Conservation (phyloP, 2,113 vertebrate species). For the Vanacampus margaritifer region DNA sequence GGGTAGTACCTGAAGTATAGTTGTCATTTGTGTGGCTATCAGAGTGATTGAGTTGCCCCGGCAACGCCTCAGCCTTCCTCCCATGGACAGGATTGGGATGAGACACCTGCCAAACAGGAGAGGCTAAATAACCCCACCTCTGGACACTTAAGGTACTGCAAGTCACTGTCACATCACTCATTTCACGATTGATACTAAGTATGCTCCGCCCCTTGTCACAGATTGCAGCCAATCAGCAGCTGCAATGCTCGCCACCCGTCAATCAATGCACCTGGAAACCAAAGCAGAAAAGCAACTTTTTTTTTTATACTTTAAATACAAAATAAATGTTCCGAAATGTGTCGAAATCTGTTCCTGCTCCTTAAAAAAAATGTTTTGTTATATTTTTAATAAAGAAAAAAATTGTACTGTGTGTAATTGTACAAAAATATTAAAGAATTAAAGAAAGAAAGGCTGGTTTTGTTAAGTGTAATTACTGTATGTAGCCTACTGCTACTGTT, state of each 20-base stretch:
- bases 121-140: constrained; percentile 66
- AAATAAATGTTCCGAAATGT: background rate
- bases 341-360: background rate
- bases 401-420: background rate
- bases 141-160: background rate
- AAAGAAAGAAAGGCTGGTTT: background rate
- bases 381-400: background rate
- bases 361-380: background rate
- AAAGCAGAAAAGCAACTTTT: background rate
- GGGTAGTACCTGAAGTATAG: background rate
- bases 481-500: too few relatives aligned
- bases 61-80: constrained; percentile 75
- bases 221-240: background rate
- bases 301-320: background rate
- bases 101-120: constrained; percentile 74
- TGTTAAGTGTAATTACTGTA: background rate
- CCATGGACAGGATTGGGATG: constrained; percentile 84
- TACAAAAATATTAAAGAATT: background rate
- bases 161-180: background rate
- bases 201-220: background rate
- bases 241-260: background rate
- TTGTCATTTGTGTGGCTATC: background rate
- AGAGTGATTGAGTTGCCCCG: constrained; percentile 53
- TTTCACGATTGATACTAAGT: background rate
- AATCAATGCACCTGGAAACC: background rate